These are phyloP conservation scores for Osmerus mordax DNA, from an alignment of 2,113 vertebrate species.

Conservation along the genomic window DNA sequence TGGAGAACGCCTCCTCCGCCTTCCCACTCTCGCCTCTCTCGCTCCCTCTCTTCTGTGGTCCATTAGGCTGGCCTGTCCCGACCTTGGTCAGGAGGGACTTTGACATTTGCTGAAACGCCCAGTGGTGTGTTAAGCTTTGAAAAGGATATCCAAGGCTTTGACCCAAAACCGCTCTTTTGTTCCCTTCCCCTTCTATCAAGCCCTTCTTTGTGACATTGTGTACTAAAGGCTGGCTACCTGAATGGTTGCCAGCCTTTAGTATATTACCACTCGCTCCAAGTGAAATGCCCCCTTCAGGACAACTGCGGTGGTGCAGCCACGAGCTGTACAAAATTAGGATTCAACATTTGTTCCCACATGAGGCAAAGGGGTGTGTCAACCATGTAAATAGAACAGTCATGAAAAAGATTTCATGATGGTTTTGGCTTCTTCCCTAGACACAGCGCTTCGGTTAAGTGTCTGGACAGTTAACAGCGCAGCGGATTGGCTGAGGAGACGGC, in stretches of 20 bases:
- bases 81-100: slow-evolving; percentile 62
- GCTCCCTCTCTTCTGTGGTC: slow-evolving; percentile 43
- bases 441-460: neutral
- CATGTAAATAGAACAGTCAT: neutral
- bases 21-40: slow-evolving; percentile 21
- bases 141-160: slow-evolving; percentile 65
- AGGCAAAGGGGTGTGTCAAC: neutral
- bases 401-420: too few relatives aligned
- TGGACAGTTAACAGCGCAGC: slow-evolving; percentile 13
- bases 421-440: too few relatives aligned
- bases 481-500: neutral
- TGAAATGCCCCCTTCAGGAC: too few relatives aligned
- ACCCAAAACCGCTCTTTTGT: slow-evolving; percentile 60
- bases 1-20: slow-evolving; percentile 15
- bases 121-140: slow-evolving; percentile 64
- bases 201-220: slow-evolving; percentile 61
- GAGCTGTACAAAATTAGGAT: too few relatives aligned
- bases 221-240: slow-evolving; percentile 49
- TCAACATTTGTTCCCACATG: neutral
- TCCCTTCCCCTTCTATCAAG: slow-evolving; percentile 57
- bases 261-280: slow-evolving; percentile 27
- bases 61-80: slow-evolving; percentile 57
- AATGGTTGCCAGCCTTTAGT: neutral
- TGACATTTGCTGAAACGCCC: slow-evolving; percentile 68
- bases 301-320: too few relatives aligned